These are phyloP conservation scores for Meriones unguiculatus DNA, from an alignment of 2,113 vertebrate species.

Conservation along the genomic window DNA sequence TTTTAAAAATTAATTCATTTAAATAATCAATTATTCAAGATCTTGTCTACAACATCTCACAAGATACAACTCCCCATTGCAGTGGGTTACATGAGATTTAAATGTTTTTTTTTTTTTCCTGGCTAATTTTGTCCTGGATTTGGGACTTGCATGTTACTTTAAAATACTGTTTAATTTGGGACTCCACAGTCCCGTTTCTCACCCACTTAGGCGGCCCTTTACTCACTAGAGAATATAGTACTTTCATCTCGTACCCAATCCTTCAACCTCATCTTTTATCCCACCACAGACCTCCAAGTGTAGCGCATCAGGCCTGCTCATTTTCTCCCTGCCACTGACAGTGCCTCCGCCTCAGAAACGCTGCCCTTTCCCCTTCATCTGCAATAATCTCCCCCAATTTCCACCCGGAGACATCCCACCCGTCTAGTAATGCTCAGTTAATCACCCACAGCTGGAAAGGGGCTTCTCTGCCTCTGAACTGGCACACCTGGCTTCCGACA, in stretches of 20 bases:
- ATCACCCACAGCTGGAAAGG: slow-evolving; percentile 21
- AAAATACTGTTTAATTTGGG: slow-evolving; percentile 16
- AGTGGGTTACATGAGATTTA: background rate
- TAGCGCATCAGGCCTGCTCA: background rate
- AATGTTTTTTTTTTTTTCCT: background rate
- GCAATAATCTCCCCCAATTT: background rate
- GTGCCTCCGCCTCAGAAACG: background rate
- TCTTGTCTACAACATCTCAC: background rate
- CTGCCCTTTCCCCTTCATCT: background rate
- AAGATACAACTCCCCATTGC: background rate
- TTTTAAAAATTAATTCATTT: background rate
- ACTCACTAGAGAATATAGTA: slow-evolving; percentile 24
- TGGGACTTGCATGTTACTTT: background rate
- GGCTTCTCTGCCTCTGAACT: background rate
- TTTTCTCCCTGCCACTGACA: background rate
- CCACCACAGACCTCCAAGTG: background rate
- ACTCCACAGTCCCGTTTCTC: slow-evolving; percentile 6
- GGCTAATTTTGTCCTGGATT: slow-evolving; percentile 25
- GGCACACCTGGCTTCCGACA: background rate
- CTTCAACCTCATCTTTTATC: background rate
- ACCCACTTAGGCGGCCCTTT: slow-evolving; percentile 12
- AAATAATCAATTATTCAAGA: background rate
- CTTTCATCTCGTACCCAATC: background rate
- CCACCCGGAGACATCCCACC: background rate
- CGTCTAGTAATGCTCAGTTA: slow-evolving; percentile 13